Percentiles rank a stretch among this genome's conserved stretches.
Conservation (phyloP, 2,797 vertebrate species). For the Limosa lapponica region DNA sequence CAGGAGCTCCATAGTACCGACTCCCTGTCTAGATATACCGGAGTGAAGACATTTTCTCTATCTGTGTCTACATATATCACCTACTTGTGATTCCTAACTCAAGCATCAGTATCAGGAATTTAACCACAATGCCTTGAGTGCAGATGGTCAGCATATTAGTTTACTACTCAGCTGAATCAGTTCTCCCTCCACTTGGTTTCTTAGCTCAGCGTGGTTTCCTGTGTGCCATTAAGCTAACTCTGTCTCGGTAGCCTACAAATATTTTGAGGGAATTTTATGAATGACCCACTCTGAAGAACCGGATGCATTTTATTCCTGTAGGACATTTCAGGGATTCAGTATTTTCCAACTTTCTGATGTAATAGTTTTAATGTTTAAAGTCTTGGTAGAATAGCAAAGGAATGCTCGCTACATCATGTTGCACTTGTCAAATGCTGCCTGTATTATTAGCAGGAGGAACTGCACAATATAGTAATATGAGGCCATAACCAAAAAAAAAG, state of each 20-base stretch:
- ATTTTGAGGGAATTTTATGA: background rate
- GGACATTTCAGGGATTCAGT: background rate
- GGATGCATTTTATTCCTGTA: background rate
- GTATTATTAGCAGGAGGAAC: slow-evolving; percentile 14
- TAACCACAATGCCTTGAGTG: slow-evolving; percentile 29
- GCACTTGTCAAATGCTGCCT: background rate
- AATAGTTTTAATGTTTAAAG: background rate
- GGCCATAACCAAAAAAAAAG: background rate
- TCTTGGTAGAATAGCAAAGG: background rate
- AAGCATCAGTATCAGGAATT: slow-evolving; percentile 7
- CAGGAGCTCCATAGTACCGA: background rate
- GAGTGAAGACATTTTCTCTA: background rate
- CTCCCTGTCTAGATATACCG: background rate
- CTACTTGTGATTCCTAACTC: background rate
- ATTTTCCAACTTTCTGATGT: slow-evolving; percentile 8
- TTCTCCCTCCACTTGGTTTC: background rate
- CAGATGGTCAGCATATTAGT: slow-evolving; percentile 23
- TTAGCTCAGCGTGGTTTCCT: slow-evolving; percentile 10
- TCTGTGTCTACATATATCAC: background rate
- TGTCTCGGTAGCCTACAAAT: background rate
- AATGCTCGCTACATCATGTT: background rate
- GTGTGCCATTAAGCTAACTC: background rate
- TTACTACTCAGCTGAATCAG: slow-evolving; percentile 24
- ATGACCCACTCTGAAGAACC: background rate
- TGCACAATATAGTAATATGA: background rate